Percentiles rank a stretch among this genome's conserved stretches.
Evolutionary conservation across 2,888 invertebrate genomes (phyloP).

Genomic region (Agonopterix arenella): DNA sequence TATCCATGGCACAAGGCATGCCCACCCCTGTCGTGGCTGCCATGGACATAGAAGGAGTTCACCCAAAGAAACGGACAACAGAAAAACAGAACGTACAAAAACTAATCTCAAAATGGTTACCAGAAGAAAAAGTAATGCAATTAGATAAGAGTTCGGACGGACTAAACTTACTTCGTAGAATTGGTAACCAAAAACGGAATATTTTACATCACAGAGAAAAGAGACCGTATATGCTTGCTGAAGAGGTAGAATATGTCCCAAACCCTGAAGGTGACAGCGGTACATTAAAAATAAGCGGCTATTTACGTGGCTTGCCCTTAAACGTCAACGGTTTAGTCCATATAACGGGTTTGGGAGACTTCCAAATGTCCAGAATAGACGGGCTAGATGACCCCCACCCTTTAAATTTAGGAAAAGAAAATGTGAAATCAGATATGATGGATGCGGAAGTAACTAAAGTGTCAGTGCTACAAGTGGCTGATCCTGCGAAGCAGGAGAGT

Average conservation of each 20-base stretch:
- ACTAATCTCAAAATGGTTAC: constrained; percentile 83
- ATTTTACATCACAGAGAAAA: constrained; percentile 83
- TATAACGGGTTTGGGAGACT: constrained; percentile 94
- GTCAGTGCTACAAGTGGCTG: constrained; percentile 75
- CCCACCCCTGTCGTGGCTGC: constrained; percentile 87
- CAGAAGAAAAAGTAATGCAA: constrained; percentile 88
- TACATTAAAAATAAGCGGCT: constrained; percentile 89
- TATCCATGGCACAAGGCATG: constrained; percentile 87
- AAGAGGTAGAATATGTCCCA: constrained; percentile 82
- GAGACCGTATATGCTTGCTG: constrained; percentile 90
- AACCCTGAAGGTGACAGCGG: constrained; percentile 71
- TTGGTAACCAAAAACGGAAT: constrained; percentile 90
- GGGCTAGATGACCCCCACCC: constrained; percentile 83
- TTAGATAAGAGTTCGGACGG: constrained; percentile 87
- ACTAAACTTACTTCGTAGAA: constrained; percentile 79
- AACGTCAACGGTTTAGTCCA: constrained; percentile 94
- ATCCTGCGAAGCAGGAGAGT: constrained; percentile 83
- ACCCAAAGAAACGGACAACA: constrained; percentile 83
- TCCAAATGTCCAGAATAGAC: constrained; percentile 90
- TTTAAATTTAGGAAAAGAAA: constrained; percentile 70
- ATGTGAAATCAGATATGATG: constrained; percentile 58
- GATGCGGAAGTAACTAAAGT: constrained; percentile 49
- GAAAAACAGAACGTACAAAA: constrained; percentile 81
- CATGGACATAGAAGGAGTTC: constrained; percentile 84
- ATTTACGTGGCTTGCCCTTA: constrained; percentile 87